Conservation (phyloP, 2,888 invertebrate genomes). For the Hydropsyche betteni region DNA sequence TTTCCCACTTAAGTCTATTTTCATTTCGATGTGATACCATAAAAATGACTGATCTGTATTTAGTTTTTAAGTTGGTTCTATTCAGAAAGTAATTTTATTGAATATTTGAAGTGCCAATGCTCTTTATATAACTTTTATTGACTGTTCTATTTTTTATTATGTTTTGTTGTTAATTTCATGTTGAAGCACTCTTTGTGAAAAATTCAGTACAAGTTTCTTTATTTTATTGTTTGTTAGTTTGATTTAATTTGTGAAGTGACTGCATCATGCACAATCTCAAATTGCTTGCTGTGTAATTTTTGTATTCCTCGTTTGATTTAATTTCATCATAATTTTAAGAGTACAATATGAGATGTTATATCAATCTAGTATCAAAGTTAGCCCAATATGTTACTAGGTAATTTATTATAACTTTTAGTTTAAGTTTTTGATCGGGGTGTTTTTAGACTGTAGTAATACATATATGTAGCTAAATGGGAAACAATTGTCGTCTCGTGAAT, state of each 20-base stretch:
- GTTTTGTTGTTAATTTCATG: conserved; percentile 51
- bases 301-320: conserved; percentile 64
- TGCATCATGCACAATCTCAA: conserved; percentile 67
- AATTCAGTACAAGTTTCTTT: conserved; percentile 62
- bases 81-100: conserved; percentile 63
- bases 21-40: conserved; percentile 71
- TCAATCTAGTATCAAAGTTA: conserved; percentile 69
- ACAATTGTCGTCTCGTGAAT: conserved; percentile 60
- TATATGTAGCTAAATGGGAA: conserved; percentile 60
- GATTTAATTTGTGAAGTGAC: conserved; percentile 37
- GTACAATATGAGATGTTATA: conserved; percentile 69
- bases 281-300: conserved; percentile 62
- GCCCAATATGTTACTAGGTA: conserved; percentile 70
- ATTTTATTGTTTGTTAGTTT: conserved; percentile 53
- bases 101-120: conserved; percentile 70
- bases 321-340: conserved; percentile 67
- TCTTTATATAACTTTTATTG: conserved; percentile 66
- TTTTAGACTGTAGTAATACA: conserved; percentile 58
- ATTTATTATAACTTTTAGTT: conserved; percentile 62
- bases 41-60: conserved; percentile 70
- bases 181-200: conserved; percentile 51
- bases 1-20: conserved; percentile 59
- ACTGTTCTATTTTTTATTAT: conserved; percentile 64
- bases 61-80: conserved; percentile 70
- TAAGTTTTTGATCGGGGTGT: conserved; percentile 70